Percentiles rank a stretch among this genome's conserved stretches.
These are phyloP conservation scores for Torymus auratus DNA, from an alignment of 2,888 invertebrate species.

Conservation along the genomic window DNA sequence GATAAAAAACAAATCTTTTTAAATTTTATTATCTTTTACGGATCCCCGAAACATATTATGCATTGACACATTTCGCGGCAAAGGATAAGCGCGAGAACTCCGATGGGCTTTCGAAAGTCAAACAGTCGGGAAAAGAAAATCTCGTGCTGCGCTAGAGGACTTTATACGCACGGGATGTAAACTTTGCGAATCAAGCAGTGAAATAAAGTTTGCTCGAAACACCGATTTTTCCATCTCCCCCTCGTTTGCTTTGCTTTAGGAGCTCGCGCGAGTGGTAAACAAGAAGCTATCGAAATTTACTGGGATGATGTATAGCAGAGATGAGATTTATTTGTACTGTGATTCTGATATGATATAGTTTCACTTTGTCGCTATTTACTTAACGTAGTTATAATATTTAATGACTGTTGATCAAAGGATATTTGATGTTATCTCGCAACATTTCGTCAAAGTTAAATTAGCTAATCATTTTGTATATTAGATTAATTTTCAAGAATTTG, in stretches of 20 bases:
- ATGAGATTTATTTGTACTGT: neutral
- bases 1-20: no score
- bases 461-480: neutral
- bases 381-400: no score
- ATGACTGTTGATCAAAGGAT: no score
- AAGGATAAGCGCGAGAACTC: neutral
- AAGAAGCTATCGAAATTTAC: constrained; percentile 25
- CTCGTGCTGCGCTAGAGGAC: neutral
- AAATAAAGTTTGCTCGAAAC: constrained; percentile 13
- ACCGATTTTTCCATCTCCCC: constrained; percentile 13
- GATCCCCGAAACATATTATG: no score
- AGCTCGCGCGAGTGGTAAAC: constrained; percentile 15
- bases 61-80: no score
- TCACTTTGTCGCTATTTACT: no score
- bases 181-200: constrained; percentile 19
- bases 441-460: neutral
- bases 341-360: no score
- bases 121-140: constrained; percentile 5
- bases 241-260: constrained; percentile 12
- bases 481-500: neutral
- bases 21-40: no score
- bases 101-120: constrained; percentile 14
- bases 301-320: neutral
- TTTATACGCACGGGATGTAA: constrained; percentile 3
- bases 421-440: no score